A percentile compares a stretch with the other conserved stretches of the same genome.
phyloP scores from a whole-genome alignment of 2,888 invertebrate species.

The Spialia ferax region DNA sequence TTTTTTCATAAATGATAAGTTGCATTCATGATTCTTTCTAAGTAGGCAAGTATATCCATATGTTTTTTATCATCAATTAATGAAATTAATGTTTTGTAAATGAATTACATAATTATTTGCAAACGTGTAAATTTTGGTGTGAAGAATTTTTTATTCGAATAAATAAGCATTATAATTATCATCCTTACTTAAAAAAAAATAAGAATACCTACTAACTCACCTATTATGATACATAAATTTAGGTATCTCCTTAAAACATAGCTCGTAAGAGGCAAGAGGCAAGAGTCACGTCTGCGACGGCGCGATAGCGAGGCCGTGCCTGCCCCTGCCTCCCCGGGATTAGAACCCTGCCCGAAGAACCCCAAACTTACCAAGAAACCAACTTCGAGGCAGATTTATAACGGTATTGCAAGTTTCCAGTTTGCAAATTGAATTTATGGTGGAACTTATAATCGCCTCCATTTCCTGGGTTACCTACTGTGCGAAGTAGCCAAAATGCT shows the following conservation, averaged over 20 bases:
- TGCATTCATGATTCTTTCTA: no score
- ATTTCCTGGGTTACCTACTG: conserved; percentile 10
- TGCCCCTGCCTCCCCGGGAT: conserved; percentile 63
- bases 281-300: conserved; percentile 54
- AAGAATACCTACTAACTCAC: no score
- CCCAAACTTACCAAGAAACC: conserved; percentile 62
- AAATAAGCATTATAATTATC: no score
- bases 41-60: no score
- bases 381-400: conserved; percentile 47
- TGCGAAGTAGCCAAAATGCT: no score
- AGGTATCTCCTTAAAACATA: conserved; percentile 4
- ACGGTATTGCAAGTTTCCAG: conserved; percentile 25
- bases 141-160: no score
- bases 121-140: no score
- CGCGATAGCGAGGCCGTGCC: conserved; percentile 74
- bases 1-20: background rate
- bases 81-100: no score
- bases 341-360: conserved; percentile 59
- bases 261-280: conserved; percentile 12
- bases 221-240: background rate
- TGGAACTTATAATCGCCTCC: conserved; percentile 1
- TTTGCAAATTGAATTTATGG: conserved; percentile 10
- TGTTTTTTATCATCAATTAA: no score
- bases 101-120: no score
- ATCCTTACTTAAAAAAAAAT: no score